Base-by-base conservation (phyloP, 1,140 invertebrate genomes). In the Drosophila grimshawi region DNA sequence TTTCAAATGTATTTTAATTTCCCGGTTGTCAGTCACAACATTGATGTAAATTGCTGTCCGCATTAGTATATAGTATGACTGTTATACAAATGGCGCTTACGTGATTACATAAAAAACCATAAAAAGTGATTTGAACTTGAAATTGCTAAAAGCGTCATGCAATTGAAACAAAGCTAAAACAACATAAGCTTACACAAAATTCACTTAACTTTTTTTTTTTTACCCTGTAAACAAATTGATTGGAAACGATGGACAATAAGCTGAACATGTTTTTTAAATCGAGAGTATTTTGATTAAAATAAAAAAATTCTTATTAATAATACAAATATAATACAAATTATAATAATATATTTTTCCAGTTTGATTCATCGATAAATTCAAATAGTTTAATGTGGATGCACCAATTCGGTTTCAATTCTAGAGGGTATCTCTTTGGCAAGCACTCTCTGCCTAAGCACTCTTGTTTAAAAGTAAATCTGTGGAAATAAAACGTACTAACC, bases 51-150 rank as follows among this genome's bases (percentile, higher is more conserved):
- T 76, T 71, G 48, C 55, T 11, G 51, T 30, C 11, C 10, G 51
- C 53, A 56, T 43, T 33, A 48, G 10, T 53, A 63, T 37, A 5
- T 41, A n/a, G 39, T 41, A 41, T 41, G 64, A 62, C 61, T 65
- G 64, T 70, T 74, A 52, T 37, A 64, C 66, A 77, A 75, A 82
- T 60, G 66, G 49, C 65, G 66, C 43, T 86, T 86, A 86, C 81
- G 81, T 86, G 81, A 81, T 86, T 86, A 75, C 78, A 86, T 86
- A 81, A 85, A 83, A 60, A 75, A 51, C 64, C 64, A 74, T 78
- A 78, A 82, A 81, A 80, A 78, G 53, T 53, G 56, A 81, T 81
- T 81, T 86, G 81, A 81, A 81, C 81, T 86, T 86, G 81, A 86
- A 86, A 81, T 75, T 48, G 70, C 60, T 69, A 61, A 78, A 78